Base-by-base conservation (phyloP, 2,113 vertebrate genomes). In the Gambusia holbrooki region DNA sequence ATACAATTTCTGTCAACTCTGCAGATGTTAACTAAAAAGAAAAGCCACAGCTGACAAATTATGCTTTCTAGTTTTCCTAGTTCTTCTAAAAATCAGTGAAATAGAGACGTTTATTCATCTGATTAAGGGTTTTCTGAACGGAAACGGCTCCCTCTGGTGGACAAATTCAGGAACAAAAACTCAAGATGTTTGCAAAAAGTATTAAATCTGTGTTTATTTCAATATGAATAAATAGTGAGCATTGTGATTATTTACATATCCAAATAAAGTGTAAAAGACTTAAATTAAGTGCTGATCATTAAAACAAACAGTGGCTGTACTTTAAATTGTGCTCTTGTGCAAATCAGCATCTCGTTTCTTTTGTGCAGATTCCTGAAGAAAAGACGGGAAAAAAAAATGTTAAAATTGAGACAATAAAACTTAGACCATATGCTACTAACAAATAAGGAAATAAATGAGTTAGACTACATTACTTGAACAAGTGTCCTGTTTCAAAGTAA, bases 341-440 rank as follows among this genome's bases (percentile, higher is more conserved):
- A 85, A 76, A 84, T 94, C 87, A 94, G 81, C 86, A 93, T 88
- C 92, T 71, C 27, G 94, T 89, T 86, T 92, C 92, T 89, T 89
- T 92, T 83, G 90, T 92, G 71, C 37, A 64, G 74, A 17, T 84
- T 86, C 92, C 94, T 94, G 90, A 3, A 62, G 22, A 64, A 25
- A 32, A n/a, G 30, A 29, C 28, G 22, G 11, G 65, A 37, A 48
- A 30, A 0, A 0, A 28, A 28, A 48, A 5, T 9, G 13, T 65
- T 7, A 22, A 37, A 2, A 48, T 22, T 5, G 17, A 19, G 45
- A 48, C 5, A 58, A 54, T 25, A 25, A 54, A n/a, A n/a, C 1
- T 58, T 58, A 10, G 5, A 48, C 45, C 45, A 58, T n/a, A 58
- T n/a, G 22, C 25, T 22, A 8, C 48, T 22, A 9, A 22, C 51